These are phyloP conservation scores for Cerceris rybyensis DNA, from an alignment of 2,888 invertebrate species.

Conservation along the genomic window DNA sequence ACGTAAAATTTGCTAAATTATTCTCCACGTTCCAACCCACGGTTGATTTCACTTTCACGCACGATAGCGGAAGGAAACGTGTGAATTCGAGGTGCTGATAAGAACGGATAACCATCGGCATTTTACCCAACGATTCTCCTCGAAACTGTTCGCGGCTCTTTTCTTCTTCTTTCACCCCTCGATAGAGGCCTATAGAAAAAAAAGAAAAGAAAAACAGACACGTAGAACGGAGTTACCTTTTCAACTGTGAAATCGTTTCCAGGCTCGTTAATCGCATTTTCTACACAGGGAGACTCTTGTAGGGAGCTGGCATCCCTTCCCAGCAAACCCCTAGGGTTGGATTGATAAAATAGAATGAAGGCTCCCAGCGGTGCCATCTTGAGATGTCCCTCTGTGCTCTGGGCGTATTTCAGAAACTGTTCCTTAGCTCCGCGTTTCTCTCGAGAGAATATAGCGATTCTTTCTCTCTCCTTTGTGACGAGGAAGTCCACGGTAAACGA, in stretches of 20 bases:
- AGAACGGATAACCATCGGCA: neutral
- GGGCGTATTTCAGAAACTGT: conserved; percentile 52
- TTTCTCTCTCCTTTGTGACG: neutral
- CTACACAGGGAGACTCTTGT: conserved; percentile 3
- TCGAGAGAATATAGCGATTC: conserved; percentile 1
- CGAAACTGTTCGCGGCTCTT: neutral
- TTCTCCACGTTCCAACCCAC: no score
- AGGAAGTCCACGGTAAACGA: neutral
- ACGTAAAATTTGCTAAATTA: no score
- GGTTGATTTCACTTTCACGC: no score
- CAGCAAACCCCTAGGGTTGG: conserved; percentile 42
- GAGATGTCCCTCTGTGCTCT: conserved; percentile 50
- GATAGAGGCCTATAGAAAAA: neutral
- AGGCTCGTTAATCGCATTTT: conserved; percentile 54
- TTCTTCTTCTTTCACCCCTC: neutral
- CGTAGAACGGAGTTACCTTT: conserved; percentile 10
- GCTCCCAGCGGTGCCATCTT: conserved; percentile 60
- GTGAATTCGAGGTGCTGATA: neutral
- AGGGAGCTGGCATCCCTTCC: conserved; percentile 4
- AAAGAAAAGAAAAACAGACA: neutral
- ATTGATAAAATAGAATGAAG: conserved; percentile 66
- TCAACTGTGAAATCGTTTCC: conserved; percentile 32
- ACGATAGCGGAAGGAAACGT: neutral
- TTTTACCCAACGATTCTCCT: neutral
- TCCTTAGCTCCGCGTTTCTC: conserved; percentile 7